These are phyloP conservation scores for Zosterops pallidus DNA, from an alignment of 2,113 vertebrate genomes.

Conservation along the genomic window DNA sequence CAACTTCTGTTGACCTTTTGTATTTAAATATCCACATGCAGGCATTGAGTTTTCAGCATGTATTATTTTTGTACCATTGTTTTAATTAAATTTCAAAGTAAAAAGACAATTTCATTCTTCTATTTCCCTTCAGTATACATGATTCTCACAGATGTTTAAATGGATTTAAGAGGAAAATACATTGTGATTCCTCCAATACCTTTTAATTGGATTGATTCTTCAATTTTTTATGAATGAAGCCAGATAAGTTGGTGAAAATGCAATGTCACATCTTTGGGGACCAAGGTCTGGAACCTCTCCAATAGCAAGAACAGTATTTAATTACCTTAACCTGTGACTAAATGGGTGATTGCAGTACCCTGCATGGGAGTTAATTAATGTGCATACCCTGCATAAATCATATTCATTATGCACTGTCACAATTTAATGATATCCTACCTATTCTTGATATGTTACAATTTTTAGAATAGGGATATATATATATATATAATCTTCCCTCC, in stretches of 20 bases:
- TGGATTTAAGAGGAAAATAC: neutral
- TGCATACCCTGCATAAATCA: slow-evolving; percentile 13
- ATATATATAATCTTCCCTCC: neutral
- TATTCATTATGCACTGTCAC: neutral
- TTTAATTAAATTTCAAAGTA: neutral
- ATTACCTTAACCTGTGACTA: slow-evolving; percentile 39
- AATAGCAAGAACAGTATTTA: slow-evolving; percentile 1
- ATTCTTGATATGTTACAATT: neutral
- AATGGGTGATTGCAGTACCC: neutral
- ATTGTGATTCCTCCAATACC: neutral
- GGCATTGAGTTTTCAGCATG: neutral
- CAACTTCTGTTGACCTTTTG: neutral
- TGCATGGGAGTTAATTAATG: slow-evolving; percentile 20
- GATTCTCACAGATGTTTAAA: neutral
- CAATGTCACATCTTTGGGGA: neutral
- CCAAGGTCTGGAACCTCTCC: neutral
- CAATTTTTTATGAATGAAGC: neutral
- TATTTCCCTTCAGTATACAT: neutral
- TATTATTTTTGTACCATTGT: neutral
- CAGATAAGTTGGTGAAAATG: neutral
- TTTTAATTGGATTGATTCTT: neutral
- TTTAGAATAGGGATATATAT: neutral
- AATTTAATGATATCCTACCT: slow-evolving; percentile 32
- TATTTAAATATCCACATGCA: neutral
- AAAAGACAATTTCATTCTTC: neutral